Percentiles rank a stretch among this genome's conserved stretches.
phyloP scores from a whole-genome alignment of 2,797 vertebrate genomes.

The Pogoniulus pusillus region DNA sequence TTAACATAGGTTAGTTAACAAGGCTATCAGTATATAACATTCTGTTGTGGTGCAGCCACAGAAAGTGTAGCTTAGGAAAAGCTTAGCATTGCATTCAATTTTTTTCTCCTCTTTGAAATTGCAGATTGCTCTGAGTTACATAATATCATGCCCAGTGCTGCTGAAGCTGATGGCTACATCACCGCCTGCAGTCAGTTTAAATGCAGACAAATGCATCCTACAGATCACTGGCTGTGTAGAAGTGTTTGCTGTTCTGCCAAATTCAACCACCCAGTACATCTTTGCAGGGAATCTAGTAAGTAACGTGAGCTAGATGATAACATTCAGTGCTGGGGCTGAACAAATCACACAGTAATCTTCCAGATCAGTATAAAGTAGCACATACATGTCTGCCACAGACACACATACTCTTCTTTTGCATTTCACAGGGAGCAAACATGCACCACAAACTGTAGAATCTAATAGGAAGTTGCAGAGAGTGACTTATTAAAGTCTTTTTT shows the following conservation, averaged over 20 bases:
- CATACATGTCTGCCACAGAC: neutral
- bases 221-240: slow-evolving; percentile 57
- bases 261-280: slow-evolving; percentile 31
- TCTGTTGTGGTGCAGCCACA: neutral
- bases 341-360: neutral
- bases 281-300: slow-evolving; percentile 71
- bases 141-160: slow-evolving; percentile 26
- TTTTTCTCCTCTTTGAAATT: neutral
- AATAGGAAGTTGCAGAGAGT: neutral
- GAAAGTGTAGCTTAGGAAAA: neutral
- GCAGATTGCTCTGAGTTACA: slow-evolving; percentile 27
- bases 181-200: slow-evolving; percentile 53
- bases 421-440: neutral
- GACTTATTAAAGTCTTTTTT: neutral
- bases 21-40: neutral
- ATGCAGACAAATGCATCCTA: slow-evolving; percentile 50
- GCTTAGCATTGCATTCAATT: neutral
- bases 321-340: neutral
- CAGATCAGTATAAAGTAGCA: neutral
- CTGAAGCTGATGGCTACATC: slow-evolving; percentile 57
- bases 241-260: slow-evolving; percentile 45
- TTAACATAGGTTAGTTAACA: neutral
- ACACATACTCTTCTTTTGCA: neutral
- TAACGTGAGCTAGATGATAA: neutral
- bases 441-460: neutral